phyloP scores from a whole-genome alignment of 1,140 invertebrate species.

The Brachionus rotundiformis region DNA sequence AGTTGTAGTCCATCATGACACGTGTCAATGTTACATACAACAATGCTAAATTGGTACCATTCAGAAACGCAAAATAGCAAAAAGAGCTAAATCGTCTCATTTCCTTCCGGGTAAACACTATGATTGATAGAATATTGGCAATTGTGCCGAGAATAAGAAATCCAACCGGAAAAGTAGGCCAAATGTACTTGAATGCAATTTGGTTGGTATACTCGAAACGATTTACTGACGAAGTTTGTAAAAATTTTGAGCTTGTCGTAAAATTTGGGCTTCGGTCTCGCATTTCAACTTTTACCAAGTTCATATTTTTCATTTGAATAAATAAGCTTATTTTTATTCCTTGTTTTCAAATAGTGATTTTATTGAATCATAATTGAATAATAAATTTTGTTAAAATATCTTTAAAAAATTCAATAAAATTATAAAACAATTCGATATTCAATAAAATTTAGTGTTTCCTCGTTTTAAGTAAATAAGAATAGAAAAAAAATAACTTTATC shows the following conservation, averaged over 20 bases:
- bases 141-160: slow-evolving; percentile 46
- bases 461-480: not conserved
- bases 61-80: slow-evolving; percentile 48
- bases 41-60: slow-evolving; percentile 33
- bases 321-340: not conserved
- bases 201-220: slow-evolving; percentile 28
- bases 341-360: not conserved
- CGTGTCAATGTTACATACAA: slow-evolving; percentile 32
- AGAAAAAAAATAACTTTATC: slow-evolving; percentile 21
- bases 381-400: slow-evolving; percentile 19
- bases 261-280: not conserved
- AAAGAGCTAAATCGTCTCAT: slow-evolving; percentile 48
- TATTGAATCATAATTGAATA: slow-evolving; percentile 28
- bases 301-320: not conserved
- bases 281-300: not conserved
- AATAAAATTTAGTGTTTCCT: not conserved
- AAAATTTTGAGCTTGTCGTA: not conserved
- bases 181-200: slow-evolving; percentile 44
- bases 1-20: slow-evolving; percentile 45
- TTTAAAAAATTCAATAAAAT: slow-evolving; percentile 45
- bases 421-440: slow-evolving; percentile 14
- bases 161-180: slow-evolving; percentile 43
- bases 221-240: not conserved
- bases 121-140: slow-evolving; percentile 40
- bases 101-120: slow-evolving; percentile 47